Evolutionary conservation across 2,113 vertebrate genomes (phyloP), one percentile per base, ranked within the genome.

Genomic region (Blennius ocellaris): DNA sequence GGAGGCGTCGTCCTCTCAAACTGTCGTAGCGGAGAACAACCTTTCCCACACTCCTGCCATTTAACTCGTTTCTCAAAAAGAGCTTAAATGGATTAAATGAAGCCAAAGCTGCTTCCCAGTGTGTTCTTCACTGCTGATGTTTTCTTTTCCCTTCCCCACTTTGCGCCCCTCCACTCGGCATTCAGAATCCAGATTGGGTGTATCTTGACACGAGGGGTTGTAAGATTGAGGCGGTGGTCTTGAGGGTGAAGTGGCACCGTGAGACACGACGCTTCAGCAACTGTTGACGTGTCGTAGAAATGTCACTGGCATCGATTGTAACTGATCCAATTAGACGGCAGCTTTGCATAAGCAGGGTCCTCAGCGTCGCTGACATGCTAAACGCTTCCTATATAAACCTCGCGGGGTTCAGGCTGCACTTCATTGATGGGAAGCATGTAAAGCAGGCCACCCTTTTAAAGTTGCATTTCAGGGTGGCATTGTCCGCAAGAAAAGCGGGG

Each of bases 71-170:
- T 75, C 49, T 48, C 44, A 64, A n/a, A 61, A 80, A 74, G 53
- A 55, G 54, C 63, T 78, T 78, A 53, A 87, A 75, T 80, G 48
- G 73, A 76, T 75, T 76, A 66, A 70, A 66, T 62, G 63, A 60
- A 68, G 62, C n/a, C 45, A 62, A 54, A 43, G 56, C 70, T 63
- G 62, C 62, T 80, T 84, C 65, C 69, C 63, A 67, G 67, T 77
- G 60, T 74, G 71, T 61, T 74, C 16, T 67, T 82, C 66, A 73
- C 63, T 59, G 50, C 68, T 61, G 71, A 69, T 67, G 48, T 64
- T 30, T 30, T 4, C n/a, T n/a, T 30, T 30, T 30, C 4, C 21
- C 21, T 4, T 30, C 4, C 21, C 21, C 21, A 30, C 21, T 30
- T 30, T 30, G 21, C 21, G 4, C 21, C 15, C 30, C 39, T 61